Conservation (phyloP, 2,888 invertebrate genomes). For the Aleiodes leptofemur region DNA sequence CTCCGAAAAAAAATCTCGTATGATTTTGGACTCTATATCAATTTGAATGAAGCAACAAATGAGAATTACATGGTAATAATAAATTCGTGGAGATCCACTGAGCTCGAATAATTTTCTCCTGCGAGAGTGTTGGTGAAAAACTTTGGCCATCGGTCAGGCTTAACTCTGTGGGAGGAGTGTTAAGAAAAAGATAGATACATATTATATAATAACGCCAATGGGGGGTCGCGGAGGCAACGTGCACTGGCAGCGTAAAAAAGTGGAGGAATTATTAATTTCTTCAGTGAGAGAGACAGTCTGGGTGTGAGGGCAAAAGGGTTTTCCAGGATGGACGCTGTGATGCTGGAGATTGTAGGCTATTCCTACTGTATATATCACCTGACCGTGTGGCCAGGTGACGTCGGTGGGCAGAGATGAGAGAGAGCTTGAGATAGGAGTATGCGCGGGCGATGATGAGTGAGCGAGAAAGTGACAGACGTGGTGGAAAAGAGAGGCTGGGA, state of each 20-base stretch:
- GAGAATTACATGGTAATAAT: no score
- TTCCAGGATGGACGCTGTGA: conserved; percentile 24
- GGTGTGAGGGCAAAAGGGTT: conserved; percentile 30
- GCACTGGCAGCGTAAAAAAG: conserved; percentile 45
- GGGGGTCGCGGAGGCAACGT: conserved; percentile 34
- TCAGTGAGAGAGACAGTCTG: conserved; percentile 37
- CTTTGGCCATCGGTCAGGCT: conserved; percentile 3
- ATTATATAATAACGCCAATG: conserved; percentile 29
- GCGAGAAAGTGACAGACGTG: conserved; percentile 43
- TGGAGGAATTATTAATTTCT: conserved; percentile 57
- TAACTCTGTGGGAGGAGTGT: background rate
- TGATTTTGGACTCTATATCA: no score
- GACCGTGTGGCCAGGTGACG: conserved; percentile 39
- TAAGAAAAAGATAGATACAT: no score
- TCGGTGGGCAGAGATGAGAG: conserved; percentile 33
- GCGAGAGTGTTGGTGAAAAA: conserved; percentile 2
- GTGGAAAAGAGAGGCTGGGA: conserved; percentile 37
- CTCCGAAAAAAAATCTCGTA: no score
- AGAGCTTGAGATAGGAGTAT: conserved; percentile 37
- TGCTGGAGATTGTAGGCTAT: conserved; percentile 45
- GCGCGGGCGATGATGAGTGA: conserved; percentile 36
- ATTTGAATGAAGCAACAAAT: no score
- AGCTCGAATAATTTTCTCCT: no score
- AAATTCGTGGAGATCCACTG: no score
- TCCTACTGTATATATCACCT: background rate